A percentile compares a stretch with the other conserved stretches of the same genome.
Conservation (phyloP, 2,113 vertebrate species). For the Zapornia atra region DNA sequence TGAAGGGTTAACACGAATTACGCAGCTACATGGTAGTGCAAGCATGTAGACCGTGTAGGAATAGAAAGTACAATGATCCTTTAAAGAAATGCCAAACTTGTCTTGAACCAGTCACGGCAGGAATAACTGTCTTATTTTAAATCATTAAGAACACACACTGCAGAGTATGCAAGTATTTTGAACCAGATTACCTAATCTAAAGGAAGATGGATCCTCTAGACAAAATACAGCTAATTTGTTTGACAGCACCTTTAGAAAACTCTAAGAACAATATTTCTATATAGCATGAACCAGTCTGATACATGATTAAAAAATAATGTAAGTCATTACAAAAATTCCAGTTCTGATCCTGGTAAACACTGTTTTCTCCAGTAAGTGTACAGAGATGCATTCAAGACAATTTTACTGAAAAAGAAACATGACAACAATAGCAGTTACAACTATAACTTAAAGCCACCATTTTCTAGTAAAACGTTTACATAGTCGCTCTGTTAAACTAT, state of each 20-base stretch:
- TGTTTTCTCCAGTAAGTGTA: not conserved
- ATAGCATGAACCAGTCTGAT: not conserved
- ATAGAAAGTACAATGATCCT: not conserved
- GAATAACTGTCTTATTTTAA: not conserved
- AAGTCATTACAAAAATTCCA: not conserved
- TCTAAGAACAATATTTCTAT: not conserved
- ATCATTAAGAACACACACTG: not conserved
- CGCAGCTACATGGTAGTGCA: not conserved
- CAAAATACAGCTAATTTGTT: not conserved
- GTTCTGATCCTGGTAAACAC: not conserved
- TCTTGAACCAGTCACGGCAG: not conserved
- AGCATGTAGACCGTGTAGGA: rapidly evolving
- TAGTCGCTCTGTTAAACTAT: not conserved
- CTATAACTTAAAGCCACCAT: not conserved
- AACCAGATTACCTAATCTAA: not conserved
- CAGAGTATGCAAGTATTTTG: not conserved
- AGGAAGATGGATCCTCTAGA: not conserved
- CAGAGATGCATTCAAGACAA: not conserved
- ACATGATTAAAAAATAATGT: not conserved
- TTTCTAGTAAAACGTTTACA: not conserved
- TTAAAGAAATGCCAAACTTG: not conserved
- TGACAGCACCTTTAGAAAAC: not conserved
- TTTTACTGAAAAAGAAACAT: not conserved
- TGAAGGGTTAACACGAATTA: not conserved
- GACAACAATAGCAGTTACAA: not conserved